Evolutionary conservation across 2,888 invertebrate genomes (phyloP), one percentile per base, ranked within the genome.

Genomic region (Megalurothrips usitatus): DNA sequence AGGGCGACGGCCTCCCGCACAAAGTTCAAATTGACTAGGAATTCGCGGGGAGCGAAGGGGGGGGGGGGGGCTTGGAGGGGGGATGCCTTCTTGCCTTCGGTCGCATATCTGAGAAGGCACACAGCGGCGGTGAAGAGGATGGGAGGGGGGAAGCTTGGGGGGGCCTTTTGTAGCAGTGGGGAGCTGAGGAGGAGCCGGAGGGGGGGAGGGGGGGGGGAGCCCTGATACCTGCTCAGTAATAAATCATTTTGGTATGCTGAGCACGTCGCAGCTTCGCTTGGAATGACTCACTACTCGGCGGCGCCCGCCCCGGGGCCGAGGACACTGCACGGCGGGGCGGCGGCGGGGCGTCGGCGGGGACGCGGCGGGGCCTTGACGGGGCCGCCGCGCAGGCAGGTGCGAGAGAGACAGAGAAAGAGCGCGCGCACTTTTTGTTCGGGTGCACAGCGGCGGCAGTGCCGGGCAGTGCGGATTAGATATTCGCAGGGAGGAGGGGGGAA

Each of bases 1-100:
- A 6, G 68, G 68, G 26, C 3, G 17, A 2, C 14, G 58, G 14
- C 34, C 6, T 6, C 34, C 19, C 58, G 58, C 58, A n/a, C 68
- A n/a, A 75, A 75, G 26, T 75, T 75, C 68, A 75, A 75, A 75
- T 75, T 75, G 68, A 75, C 68, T 75, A 75, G 68, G 68, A 75
- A 75, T 75, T 23, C 68, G 26, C 26, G 68, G 68, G 19, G n/a
- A n/a, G n/a, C n/a, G n/a, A 43, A 2, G 34, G 34, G 34, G 6
- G 34, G 34, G 34, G 34, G 34, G 6, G 34, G 34, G 34, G 34
- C n/a, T n/a, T n/a, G n/a, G n/a, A n/a, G 6, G 6, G 34, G 34
- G 34, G 6, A 43, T 43, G 34, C 34, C 34, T 43, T 43, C 34
- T 43, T 43, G 34, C 34, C 68, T 75, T 58, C 17, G n/a, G 58